A percentile compares a stretch with the other conserved stretches of the same genome.
Evolutionary conservation across 2,888 invertebrate species (phyloP).

Genomic region (Hydrotaea cyrtoneurina): DNA sequence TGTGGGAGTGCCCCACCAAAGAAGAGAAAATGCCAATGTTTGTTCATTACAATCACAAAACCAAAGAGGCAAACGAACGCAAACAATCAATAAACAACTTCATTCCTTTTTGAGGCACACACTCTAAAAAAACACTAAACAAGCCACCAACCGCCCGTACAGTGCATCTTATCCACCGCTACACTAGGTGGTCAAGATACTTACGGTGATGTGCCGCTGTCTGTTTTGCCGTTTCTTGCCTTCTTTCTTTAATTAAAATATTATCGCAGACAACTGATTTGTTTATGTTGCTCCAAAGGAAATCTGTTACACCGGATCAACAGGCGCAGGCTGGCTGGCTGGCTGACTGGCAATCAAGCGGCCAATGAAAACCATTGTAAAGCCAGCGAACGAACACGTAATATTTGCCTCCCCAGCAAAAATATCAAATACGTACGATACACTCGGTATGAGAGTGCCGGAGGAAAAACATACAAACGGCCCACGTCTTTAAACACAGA

Average conservation of each 20-base stretch:
- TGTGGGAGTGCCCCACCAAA: not conserved
- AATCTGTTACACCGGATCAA: slow-evolving; percentile 21
- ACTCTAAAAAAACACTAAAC: not conserved
- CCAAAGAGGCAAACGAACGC: not conserved
- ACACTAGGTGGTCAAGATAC: slow-evolving; percentile 36
- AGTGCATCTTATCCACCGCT: slow-evolving; percentile 18
- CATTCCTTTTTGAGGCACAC: slow-evolving; percentile 3
- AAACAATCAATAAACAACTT: slow-evolving; percentile 21
- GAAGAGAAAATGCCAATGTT: not conserved
- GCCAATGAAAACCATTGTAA: slow-evolving; percentile 9
- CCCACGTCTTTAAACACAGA: slow-evolving; percentile 48
- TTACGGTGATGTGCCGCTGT: slow-evolving; percentile 14
- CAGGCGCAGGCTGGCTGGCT: slow-evolving; percentile 4
- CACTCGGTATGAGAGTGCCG: not conserved
- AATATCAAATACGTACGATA: not conserved
- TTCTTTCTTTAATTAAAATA: slow-evolving; percentile 36
- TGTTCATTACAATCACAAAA: not conserved
- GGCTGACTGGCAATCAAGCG: not conserved
- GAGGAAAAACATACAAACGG: not conserved
- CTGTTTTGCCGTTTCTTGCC: not conserved
- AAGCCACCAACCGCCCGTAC: not conserved
- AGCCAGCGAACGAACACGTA: slow-evolving; percentile 26
- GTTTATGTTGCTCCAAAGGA: slow-evolving; percentile 34
- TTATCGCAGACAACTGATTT: slow-evolving; percentile 38
- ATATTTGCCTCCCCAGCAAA: slow-evolving; percentile 12